Conservation (phyloP, 2,113 vertebrate species). For the sheep (Ovis aries) region ARS-UI_Ramb_v3.0 NC_056068.1:45103001-45103500, state of each 20-base stretch:
- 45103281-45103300: slow-evolving; percentile 36
- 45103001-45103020: not conserved
- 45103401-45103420: not conserved
- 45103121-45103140: not conserved
- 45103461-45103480: slow-evolving; percentile 13
- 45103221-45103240: slow-evolving; percentile 37
- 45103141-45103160: not conserved
- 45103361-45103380: not conserved
- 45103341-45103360: not conserved
- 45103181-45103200: slow-evolving; percentile 21
- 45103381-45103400: not conserved
- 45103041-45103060: not conserved
- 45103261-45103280: slow-evolving; percentile 31
- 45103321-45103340: slow-evolving; percentile 14
- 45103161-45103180: slow-evolving; percentile 3
- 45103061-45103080: not conserved
- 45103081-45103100: not conserved
- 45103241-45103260: slow-evolving; percentile 39
- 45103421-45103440: not conserved
- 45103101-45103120: not conserved
- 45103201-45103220: slow-evolving; percentile 43
- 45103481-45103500: not conserved
- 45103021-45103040: not conserved
- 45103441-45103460: not conserved
- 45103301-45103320: not conserved